These are phyloP conservation scores for Leucozona laternaria DNA, from an alignment of 2,888 invertebrate genomes.

Conservation along the genomic window DNA sequence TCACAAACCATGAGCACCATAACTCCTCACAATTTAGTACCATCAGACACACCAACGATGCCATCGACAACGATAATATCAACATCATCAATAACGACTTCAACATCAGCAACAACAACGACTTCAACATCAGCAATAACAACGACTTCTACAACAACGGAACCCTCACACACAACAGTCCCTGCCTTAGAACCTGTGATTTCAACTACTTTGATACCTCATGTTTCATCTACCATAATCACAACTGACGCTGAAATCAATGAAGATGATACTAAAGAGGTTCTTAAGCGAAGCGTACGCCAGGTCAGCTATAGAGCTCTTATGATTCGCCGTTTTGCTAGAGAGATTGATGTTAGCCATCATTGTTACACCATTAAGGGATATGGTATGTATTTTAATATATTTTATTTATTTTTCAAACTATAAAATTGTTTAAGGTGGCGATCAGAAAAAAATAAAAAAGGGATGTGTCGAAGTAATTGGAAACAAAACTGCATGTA, in stretches of 20 bases:
- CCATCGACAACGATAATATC: background rate
- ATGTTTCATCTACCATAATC: background rate
- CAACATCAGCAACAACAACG: background rate
- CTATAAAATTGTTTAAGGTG: background rate
- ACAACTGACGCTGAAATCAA: background rate
- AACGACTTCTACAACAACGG: conserved; percentile 1
- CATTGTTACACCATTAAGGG: conserved; percentile 31
- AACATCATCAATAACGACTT: background rate
- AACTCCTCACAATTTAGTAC: background rate
- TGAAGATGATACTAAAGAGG: background rate
- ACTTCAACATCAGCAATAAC: background rate
- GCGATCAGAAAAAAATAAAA: background rate
- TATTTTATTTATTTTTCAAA: background rate
- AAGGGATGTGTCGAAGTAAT: conserved; percentile 32
- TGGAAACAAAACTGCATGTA: conserved; percentile 8
- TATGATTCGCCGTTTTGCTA: background rate
- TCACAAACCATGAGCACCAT: background rate
- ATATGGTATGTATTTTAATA: conserved; percentile 7
- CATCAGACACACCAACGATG: conserved; percentile 4
- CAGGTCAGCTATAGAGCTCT: conserved; percentile 6
- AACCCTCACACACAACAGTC: conserved; percentile 13
- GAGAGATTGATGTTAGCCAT: background rate
- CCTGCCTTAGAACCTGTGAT: background rate
- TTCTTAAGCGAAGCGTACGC: conserved; percentile 6
- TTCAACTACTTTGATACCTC: background rate